phyloP scores from a whole-genome alignment of 2,113 vertebrate genomes.

The Lichenostomus cassidix region DNA sequence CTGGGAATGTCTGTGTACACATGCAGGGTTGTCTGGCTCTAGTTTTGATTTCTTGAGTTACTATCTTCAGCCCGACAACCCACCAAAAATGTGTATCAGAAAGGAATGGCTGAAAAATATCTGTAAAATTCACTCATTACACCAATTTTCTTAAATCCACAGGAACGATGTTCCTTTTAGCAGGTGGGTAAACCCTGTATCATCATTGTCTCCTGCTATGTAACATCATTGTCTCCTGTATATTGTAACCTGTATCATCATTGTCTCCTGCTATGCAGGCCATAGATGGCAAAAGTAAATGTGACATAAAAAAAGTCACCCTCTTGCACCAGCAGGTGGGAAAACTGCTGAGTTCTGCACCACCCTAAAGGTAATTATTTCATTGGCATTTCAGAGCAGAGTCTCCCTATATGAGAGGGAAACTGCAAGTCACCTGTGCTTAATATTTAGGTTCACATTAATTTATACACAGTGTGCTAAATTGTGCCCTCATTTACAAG shows the following conservation, averaged over 20 bases:
- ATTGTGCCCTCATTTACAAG: neutral
- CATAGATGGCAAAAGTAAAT: neutral
- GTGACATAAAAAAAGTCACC: neutral
- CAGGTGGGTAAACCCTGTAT: neutral
- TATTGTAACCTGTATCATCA: too few relatives aligned
- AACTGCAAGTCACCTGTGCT: constrained; percentile 36
- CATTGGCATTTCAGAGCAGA: neutral
- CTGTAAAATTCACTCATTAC: neutral
- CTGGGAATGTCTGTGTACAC: neutral
- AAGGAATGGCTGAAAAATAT: neutral
- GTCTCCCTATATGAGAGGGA: neutral
- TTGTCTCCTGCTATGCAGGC: too few relatives aligned
- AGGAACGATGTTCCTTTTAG: neutral
- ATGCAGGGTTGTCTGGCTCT: neutral
- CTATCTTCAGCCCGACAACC: neutral
- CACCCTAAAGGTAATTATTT: constrained; percentile 1
- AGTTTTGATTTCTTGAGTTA: neutral
- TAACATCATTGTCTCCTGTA: neutral
- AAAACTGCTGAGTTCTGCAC: neutral
- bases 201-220: neutral
- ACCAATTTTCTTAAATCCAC: neutral
- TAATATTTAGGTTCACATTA: constrained; percentile 10
- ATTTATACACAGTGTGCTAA: constrained; percentile 5
- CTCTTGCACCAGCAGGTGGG: neutral
- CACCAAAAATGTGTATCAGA: neutral